Base-by-base conservation (phyloP, 2,113 vertebrate species). In the Tetraodon nigroviridis region DNA sequence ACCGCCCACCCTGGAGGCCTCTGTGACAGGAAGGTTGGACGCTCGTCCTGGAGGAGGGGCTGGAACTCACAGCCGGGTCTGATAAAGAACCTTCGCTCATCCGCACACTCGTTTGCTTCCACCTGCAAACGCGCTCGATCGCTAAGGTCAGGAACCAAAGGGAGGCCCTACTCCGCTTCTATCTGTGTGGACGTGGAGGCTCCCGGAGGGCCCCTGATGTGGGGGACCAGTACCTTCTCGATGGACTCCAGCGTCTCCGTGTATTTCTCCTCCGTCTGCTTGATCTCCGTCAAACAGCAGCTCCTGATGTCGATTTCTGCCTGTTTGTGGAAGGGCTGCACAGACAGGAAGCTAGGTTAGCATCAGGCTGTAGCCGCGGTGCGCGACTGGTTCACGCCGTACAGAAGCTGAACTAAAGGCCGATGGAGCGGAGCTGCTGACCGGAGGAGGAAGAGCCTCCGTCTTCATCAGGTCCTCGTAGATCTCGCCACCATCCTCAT, bases 401-500 rank as follows among this genome's bases (percentile, higher is more conserved):
- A 24, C 24, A 24, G 5, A 24, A 3, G 5, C 24, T 24, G 5
- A 24, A 24, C 3, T 27, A 27, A 27, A 27, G 42, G 24, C 24
- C 42, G 11, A 29, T 56, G 6, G 51, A 50, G 24, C 7, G 21
- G 4, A 13, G 13, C 44, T n/a, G 85, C 88, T 88, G 89, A 97
- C 95, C 51, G 91, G 90, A 18, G 92, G 92, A 42, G 92, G 90
- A 1, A 89, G 78, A 50, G 90, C 91, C 82, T 97, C 95, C 0
- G 93, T 92, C 86, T 98, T 99, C 97, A 99, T 98, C 24, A 99
- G 73, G 82, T 98, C 96, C 85, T 98, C 97, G 6, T 99, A 99
- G 61, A 99, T 95, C 75, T 98, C 97, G 0, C 93, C 96, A 0
- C 94, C 95, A 58, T 96, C 95, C 46, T 98, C 96, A 58, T 98